Evolutionary conservation across 2,888 invertebrate species (phyloP), one percentile per base, ranked within the genome.

Genomic region (Eremobia ochroleuca): DNA sequence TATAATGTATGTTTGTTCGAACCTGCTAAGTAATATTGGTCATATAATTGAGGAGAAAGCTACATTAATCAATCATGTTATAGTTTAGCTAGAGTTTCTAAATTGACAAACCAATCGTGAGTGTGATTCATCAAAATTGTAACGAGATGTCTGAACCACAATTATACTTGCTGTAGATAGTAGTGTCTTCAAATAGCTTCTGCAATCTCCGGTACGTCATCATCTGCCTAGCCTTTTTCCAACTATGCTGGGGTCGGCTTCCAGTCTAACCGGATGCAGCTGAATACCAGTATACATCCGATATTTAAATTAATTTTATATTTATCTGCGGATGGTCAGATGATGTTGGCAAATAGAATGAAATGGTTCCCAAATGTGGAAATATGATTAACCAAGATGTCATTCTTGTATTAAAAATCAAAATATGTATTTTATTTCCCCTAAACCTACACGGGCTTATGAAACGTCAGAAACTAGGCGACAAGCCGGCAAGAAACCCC

Each of bases 51-150:
- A 58, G 25, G 49, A 66, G 85, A 84, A 86, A 84, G 79, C 64
- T 61, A 49, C 40, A 52, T 28, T 68, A 62, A 76, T 73, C 83
- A 73, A 67, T 72, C 55, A 59, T 55, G 21, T 40, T 58, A 28
- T n/a, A 62, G 34, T 67, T 67, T 8, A 52, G 25, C 37, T 59
- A 49, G 46, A 83, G 55, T 85, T 85, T 81, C 67, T 59, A 81
- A 85, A 81, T 59, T 69, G 58, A 64, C 58, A 59, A 81, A 28
- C 18, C 58, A 58, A 81, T 37, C 21, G 40, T 58, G 2, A 58
- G 43, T 75, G 61, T 85, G 62, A 61, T 70, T 79, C 59, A 61
- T 79, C 80, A 80, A 18, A 85, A 55, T 55, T 80, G 37, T 72
- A 68, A 68, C 59, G 43, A 80, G 21, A 65, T 81, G 58, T 67